Conservation (phyloP, 1,140 invertebrate species). For the Scaptomyza graminum region DNA sequence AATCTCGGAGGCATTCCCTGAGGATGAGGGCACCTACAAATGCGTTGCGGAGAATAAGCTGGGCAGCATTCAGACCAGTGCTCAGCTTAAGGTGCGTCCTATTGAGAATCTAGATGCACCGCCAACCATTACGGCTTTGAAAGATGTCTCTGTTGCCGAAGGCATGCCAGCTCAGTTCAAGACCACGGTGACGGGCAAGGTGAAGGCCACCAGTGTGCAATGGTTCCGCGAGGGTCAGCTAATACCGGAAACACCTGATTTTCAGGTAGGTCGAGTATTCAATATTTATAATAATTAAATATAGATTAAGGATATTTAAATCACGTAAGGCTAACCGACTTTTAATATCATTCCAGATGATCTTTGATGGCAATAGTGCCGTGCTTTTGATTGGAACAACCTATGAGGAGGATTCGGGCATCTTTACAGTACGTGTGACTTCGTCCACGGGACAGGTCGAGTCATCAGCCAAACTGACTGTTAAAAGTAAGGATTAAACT, state of each 20-base stretch:
- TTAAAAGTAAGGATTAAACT: conserved; percentile 98
- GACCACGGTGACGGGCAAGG: conserved; percentile 91
- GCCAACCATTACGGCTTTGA: conserved; percentile 90
- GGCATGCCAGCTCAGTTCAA: conserved; percentile 95
- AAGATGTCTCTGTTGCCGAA: conserved; percentile 92
- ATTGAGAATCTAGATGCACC: conserved; percentile 91
- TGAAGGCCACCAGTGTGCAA: conserved; percentile 89
- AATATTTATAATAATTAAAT: too few species aligned
- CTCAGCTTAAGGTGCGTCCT: conserved; percentile 90
- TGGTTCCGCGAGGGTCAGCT: conserved; percentile 95
- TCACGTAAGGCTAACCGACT: background rate
- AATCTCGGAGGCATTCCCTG: conserved; percentile 97
- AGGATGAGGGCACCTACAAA: conserved; percentile 96
- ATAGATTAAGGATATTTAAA: background rate
- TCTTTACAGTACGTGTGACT: conserved; percentile 95
- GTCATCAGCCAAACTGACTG: conserved; percentile 95
- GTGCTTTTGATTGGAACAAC: conserved; percentile 95
- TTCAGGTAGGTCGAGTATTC: conserved; percentile 88
- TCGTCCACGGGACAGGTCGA: conserved; percentile 95
- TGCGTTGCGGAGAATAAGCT: conserved; percentile 94
- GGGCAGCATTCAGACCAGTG: conserved; percentile 91
- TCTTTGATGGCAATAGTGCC: conserved; percentile 94
- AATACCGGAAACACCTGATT: conserved; percentile 95
- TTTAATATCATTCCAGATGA: conserved; percentile 89
- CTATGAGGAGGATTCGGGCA: conserved; percentile 96